Percentiles rank a stretch among this genome's conserved stretches.
Conservation (phyloP, 2,113 vertebrate species). For the Pachypanchax playfairii region DNA sequence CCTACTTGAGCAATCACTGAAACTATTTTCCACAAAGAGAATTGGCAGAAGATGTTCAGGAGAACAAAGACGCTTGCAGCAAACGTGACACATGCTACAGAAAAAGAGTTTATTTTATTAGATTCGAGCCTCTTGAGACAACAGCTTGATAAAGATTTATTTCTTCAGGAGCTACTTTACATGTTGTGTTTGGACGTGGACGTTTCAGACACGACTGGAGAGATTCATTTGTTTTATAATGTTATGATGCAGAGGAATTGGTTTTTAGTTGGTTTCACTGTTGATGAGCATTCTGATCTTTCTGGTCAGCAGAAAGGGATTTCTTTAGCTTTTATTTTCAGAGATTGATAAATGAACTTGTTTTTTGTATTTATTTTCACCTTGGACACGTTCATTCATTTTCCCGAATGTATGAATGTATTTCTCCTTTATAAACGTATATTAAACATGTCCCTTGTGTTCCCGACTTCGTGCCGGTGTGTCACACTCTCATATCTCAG, state of each 20-base stretch:
- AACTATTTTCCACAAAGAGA: constrained; percentile 45
- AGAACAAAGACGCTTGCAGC: constrained; percentile 38
- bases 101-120: constrained; percentile 26
- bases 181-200: neutral
- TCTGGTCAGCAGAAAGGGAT: constrained; percentile 82
- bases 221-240: constrained; percentile 13
- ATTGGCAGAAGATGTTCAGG: constrained; percentile 41
- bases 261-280: constrained; percentile 85
- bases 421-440: no score
- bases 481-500: constrained; percentile 91
- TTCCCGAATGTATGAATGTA: neutral
- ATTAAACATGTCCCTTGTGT: no score
- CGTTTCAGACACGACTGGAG: constrained; percentile 19
- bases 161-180: constrained; percentile 2
- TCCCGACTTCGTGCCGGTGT: constrained; percentile 87
- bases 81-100: constrained; percentile 41
- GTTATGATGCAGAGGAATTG: constrained; percentile 9
- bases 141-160: constrained; percentile 14
- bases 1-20: constrained; percentile 38
- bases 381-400: neutral
- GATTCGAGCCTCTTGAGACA: constrained; percentile 23
- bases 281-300: constrained; percentile 88
- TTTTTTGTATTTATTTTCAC: no score
- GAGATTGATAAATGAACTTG: no score
- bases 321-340: no score